These are phyloP conservation scores for Podabrus alpinus DNA, from an alignment of 2,888 invertebrate genomes.

Conservation along the genomic window DNA sequence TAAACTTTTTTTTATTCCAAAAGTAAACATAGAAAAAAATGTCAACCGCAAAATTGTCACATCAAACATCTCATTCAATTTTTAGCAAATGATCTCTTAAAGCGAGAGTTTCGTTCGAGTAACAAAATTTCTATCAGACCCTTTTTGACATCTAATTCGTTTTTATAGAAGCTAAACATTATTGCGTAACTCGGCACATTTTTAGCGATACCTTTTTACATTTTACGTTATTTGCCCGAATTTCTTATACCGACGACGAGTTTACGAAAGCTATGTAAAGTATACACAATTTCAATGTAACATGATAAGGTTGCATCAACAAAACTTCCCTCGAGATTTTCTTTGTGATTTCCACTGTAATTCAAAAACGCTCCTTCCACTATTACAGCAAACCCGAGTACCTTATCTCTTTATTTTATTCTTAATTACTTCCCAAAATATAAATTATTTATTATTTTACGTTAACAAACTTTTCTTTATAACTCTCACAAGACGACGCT, in stretches of 20 bases:
- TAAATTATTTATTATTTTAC: neutral
- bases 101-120: neutral
- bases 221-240: slow-evolving; percentile 16
- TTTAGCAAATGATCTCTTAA: slow-evolving; percentile 8
- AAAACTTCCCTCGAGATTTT: slow-evolving; percentile 31
- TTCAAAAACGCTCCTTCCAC: slow-evolving; percentile 37
- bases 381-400: slow-evolving; percentile 33
- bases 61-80: slow-evolving; percentile 20
- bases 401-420: neutral
- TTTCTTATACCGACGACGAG: neutral
- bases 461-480: neutral
- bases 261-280: slow-evolving; percentile 12
- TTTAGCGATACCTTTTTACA: slow-evolving; percentile 11
- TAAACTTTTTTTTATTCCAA: neutral
- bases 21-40: neutral
- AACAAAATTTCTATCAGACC: neutral
- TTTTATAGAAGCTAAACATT: slow-evolving; percentile 7
- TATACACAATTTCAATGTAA: slow-evolving; percentile 27
- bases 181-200: slow-evolving; percentile 9
- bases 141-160: slow-evolving; percentile 14
- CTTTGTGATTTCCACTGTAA: slow-evolving; percentile 38
- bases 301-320: slow-evolving; percentile 31
- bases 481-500: neutral
- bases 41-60: slow-evolving; percentile 5
- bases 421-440: neutral